Evolutionary conservation across 2,797 vertebrate genomes (phyloP).

Genomic region (Aselliscus stoliczkanus): DNA sequence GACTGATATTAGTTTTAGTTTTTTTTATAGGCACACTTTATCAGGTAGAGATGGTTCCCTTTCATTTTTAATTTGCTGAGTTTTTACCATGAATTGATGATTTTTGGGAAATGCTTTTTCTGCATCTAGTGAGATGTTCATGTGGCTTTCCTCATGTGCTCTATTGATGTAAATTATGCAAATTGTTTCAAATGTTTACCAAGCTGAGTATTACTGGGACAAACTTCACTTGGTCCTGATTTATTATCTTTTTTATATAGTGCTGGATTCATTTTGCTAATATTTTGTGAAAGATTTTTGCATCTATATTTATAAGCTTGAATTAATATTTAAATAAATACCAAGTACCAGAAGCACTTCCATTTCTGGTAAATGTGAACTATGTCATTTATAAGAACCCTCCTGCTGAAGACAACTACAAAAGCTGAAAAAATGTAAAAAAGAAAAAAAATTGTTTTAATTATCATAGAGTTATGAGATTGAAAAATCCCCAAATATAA

Average conservation of each 20-base stretch:
- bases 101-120: conserved; percentile 7
- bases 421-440: background rate
- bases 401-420: background rate
- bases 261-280: background rate
- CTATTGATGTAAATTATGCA: background rate
- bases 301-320: background rate
- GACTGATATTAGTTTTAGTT: background rate
- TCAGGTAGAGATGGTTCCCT: background rate
- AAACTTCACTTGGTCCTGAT: background rate
- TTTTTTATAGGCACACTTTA: background rate
- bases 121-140: background rate
- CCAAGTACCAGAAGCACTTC: background rate
- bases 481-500: background rate
- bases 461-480: background rate
- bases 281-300: background rate
- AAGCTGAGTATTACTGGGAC: background rate
- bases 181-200: background rate
- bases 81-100: background rate
- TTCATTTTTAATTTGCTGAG: background rate
- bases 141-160: background rate
- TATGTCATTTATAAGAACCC: background rate
- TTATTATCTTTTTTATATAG: background rate
- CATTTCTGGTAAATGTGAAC: background rate
- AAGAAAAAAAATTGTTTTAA: background rate
- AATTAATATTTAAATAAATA: conserved; percentile 26